A percentile compares a stretch with the other conserved stretches of the same genome.
phyloP scores from a whole-genome alignment of 2,797 vertebrate species.

The Sebastes cheni region DNA sequence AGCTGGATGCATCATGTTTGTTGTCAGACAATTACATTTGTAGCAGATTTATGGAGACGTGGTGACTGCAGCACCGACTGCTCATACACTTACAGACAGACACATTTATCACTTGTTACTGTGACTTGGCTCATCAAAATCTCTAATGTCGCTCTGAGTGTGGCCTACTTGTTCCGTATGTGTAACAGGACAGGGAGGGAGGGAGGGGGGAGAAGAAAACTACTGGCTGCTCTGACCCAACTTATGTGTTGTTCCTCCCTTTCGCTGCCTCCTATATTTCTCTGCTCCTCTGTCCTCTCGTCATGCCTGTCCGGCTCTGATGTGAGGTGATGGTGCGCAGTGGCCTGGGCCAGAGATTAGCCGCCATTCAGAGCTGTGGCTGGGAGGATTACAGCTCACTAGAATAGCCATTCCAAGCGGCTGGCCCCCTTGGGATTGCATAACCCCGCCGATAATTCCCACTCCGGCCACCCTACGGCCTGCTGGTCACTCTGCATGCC shows the following conservation, averaged over 20 bases:
- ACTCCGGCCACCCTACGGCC: constrained; percentile 21
- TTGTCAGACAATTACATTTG: constrained; percentile 59
- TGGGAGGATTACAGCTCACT: constrained; percentile 70
- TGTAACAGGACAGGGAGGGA: not conserved
- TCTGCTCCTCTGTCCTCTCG: constrained; percentile 32
- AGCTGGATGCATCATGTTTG: constrained; percentile 51
- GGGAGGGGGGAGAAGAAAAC: not conserved
- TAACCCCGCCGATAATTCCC: constrained; percentile 64
- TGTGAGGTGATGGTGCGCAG: constrained; percentile 69
- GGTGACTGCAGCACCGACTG: constrained; percentile 28
- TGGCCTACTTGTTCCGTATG: constrained; percentile 31
- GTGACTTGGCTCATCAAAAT: constrained; percentile 30
- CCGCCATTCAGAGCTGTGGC: constrained; percentile 62
- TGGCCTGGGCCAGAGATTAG: constrained; percentile 73
- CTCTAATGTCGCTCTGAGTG: constrained; percentile 6
- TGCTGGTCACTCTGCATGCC: constrained; percentile 27
- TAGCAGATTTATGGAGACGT: constrained; percentile 38
- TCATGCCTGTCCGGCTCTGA: constrained; percentile 60
- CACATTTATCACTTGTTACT: constrained; percentile 39
- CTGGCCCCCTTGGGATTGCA: constrained; percentile 55
- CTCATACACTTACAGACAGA: constrained; percentile 25
- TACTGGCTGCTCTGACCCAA: constrained; percentile 20
- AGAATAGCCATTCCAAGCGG: constrained; percentile 58
- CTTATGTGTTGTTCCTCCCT: constrained; percentile 10
- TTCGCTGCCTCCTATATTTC: constrained; percentile 15